Conservation (phyloP, 2,113 vertebrate genomes). For the Seriola dumerili region DNA sequence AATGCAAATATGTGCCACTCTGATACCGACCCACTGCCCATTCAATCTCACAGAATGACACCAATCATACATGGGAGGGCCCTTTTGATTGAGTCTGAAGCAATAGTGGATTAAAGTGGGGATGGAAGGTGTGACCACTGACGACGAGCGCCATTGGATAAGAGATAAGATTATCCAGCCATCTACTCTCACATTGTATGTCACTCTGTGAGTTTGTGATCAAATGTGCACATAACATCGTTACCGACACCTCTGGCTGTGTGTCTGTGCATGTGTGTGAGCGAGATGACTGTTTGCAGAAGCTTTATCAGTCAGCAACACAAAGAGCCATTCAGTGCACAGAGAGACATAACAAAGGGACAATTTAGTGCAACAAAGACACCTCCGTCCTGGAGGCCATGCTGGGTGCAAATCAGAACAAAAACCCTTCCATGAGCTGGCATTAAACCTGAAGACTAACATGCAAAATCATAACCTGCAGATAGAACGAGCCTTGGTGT, state of each 20-base stretch:
- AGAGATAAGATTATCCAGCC: constrained; percentile 46
- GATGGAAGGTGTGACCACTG: constrained; percentile 10
- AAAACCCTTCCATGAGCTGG: constrained; percentile 33
- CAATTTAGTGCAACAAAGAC: constrained; percentile 78
- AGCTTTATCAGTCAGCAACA: constrained; percentile 72
- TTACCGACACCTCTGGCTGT: constrained; percentile 55
- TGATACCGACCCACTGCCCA: constrained; percentile 70
- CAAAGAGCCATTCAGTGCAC: constrained; percentile 74
- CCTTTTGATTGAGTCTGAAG: constrained; percentile 54
- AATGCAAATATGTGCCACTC: constrained; percentile 86
- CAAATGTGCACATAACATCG: constrained; percentile 45
- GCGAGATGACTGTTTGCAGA: constrained; percentile 70
- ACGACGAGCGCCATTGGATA: constrained; percentile 1
- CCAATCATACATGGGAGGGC: constrained; percentile 78
- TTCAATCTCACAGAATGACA: constrained; percentile 81
- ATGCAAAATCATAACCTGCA: constrained; percentile 23
- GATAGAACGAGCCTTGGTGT: constrained; percentile 1
- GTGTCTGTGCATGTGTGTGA: constrained; percentile 44
- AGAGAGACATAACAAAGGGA: constrained; percentile 72
- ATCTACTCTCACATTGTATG: constrained; percentile 17
- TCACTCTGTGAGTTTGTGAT: constrained; percentile 36
- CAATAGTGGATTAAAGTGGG: constrained; percentile 29
- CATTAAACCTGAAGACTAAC: constrained; percentile 19
- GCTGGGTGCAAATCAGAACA: constrained; percentile 49
- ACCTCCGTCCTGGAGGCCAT: constrained; percentile 63